Evolutionary conservation across 2,113 vertebrate genomes (phyloP), one percentile per base, ranked within the genome.

Genomic region (Amblyornis subalaris): DNA sequence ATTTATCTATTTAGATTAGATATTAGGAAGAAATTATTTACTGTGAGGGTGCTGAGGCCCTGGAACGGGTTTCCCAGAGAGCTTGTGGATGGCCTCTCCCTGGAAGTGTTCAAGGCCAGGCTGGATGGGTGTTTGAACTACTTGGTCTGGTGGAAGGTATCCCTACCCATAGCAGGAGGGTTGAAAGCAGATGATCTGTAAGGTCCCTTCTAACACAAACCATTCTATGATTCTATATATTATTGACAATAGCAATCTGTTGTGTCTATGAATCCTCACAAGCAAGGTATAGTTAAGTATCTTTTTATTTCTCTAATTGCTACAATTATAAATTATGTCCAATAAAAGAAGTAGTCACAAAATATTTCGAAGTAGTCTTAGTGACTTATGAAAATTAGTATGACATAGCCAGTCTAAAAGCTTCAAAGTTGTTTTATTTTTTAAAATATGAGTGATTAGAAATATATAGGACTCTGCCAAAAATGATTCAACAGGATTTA

Each of bases 351-450:
- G 50, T 50, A 86, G 25, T 53, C 57, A 89, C 48, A 70, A 88
- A 94, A 94, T 94, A 89, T 79, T 93, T 90, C 85, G 90, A 95
- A 74, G 55, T 77, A 64, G 17, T 91, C 96, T 92, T 81, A 69
- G 42, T 65, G 40, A 64, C 55, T 95, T 71, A 50, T 66, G 57
- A n/a, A 87, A 60, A 54, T 61, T 24, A 28, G 54, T 91, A 73
- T 61, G 65, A 86, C 47, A 89, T 38, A 69, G 19, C 24, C 54
- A 62, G 83, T 58, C 24, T 85, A 85, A 95, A 97, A 95, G 69
- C 61, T 85, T 67, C 48, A 82, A 40, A 76, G 38, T 58, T 83
- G 69, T 81, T 93, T 83, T 55, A 72, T 50, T 74, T 88, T 69
- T 73, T 54, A 29, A 13, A 48, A 71, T 55, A 38, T 24, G 19